Conservation (phyloP, 2,113 vertebrate species). For the Castor canadensis region DNA sequence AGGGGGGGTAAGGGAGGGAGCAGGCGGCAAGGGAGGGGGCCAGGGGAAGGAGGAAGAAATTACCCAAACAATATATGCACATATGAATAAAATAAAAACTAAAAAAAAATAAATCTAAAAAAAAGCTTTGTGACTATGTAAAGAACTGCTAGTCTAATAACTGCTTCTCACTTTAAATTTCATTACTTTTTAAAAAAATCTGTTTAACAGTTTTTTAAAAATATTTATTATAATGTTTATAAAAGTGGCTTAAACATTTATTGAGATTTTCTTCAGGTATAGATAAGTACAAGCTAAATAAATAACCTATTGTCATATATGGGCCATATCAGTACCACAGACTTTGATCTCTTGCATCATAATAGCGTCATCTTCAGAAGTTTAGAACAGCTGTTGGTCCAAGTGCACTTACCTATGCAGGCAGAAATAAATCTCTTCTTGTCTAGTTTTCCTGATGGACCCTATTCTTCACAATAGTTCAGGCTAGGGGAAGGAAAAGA, state of each 20-base stretch:
- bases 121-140: not conserved
- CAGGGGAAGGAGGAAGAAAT: too few relatives aligned
- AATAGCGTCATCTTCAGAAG: not conserved
- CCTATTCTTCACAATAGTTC: not conserved
- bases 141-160: not conserved
- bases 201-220: not conserved
- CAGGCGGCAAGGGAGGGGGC: too few relatives aligned
- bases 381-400: not conserved
- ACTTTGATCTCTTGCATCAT: not conserved
- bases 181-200: not conserved
- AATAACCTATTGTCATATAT: not conserved
- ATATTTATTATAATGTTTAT: not conserved
- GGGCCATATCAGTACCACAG: not conserved
- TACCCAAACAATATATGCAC: too few relatives aligned
- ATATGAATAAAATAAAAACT: too few relatives aligned
- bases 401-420: rapidly evolving
- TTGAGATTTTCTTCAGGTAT: not conserved
- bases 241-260: not conserved
- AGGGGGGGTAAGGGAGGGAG: too few relatives aligned
- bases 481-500: too few relatives aligned
- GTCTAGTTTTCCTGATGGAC: not conserved
- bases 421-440: not conserved
- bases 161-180: not conserved
- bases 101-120: too few relatives aligned
- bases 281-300: not conserved